Conservation (phyloP, 2,113 vertebrate genomes). For the Dipodomys merriami region DNA sequence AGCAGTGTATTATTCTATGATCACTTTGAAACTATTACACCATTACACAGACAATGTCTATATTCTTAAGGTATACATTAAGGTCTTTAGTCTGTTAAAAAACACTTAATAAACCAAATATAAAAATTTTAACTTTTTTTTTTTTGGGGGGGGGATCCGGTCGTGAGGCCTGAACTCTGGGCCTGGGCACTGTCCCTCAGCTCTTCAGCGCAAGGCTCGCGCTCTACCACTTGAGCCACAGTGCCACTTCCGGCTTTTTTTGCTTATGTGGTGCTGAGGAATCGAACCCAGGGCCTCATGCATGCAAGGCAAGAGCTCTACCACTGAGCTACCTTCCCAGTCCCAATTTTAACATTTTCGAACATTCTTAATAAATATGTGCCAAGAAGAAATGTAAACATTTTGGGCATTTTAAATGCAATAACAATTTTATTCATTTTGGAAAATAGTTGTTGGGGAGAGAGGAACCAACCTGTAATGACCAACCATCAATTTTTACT, state of each 20-base stretch:
- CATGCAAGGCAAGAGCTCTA: too few species aligned
- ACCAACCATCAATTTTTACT: background rate
- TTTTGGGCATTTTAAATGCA: conserved; percentile 15
- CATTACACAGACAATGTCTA: background rate
- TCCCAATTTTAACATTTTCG: background rate
- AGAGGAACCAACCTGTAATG: conserved; percentile 29
- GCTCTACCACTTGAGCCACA: too few species aligned
- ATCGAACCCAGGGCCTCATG: too few species aligned
- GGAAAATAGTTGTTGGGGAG: background rate
- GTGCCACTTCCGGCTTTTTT: too few species aligned
- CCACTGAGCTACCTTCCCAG: too few species aligned
- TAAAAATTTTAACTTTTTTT: conserved; percentile 11
- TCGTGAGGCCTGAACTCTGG: too few species aligned
- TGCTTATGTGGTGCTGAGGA: too few species aligned
- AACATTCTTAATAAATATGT: background rate
- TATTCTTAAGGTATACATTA: conserved; percentile 8
- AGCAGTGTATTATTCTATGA: conserved; percentile 19
- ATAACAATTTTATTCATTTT: conserved; percentile 34
- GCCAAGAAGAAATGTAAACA: background rate
- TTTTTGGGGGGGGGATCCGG: too few species aligned
- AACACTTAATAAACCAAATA: conserved; percentile 36
- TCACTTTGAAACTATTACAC: background rate
- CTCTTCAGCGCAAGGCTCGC: too few species aligned
- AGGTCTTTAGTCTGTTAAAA: background rate
- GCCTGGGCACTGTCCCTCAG: too few species aligned